Base-by-base conservation (phyloP, 2,797 vertebrate genomes). In the Phoebastria nigripes region DNA sequence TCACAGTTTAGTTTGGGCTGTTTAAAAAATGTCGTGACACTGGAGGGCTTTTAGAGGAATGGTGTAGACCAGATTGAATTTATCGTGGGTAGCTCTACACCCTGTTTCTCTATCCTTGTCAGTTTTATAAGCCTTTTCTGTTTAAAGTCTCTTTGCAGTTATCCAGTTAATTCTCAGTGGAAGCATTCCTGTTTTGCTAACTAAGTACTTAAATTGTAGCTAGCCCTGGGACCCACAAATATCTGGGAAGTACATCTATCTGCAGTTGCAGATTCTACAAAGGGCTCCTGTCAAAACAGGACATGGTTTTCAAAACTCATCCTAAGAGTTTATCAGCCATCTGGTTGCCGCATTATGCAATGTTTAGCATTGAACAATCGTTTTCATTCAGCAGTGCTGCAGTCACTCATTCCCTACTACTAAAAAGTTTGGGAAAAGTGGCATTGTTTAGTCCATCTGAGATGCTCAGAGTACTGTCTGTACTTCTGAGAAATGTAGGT, bases 271-370 rank as follows among this genome's bases (percentile, higher is more conserved):
- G 41, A 61, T 77, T 81, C 70, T 58, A 51, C 37, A 83, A 78
- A 37, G 39, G 39, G 9, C 41, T 88, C 14, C 33, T 93, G 70
- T 93, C 81, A 80, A 63, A 83, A 86, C 86, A 95, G 78, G 84
- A 74, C 81, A 26, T 74, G 58, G 49, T 71, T 95, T 94, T 96
- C 90, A 95, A 81, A 93, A 61, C 71, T 82, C 59, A 63, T 95
- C 52, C 33, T 66, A 47, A 87, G 56, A 73, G 59, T 87, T 94
- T 93, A 55, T 92, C 78, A 44, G 61, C 77, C 71, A 58, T 90
- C 91, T 87, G 55, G 11, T 79, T 91, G 51, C 72, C 7, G 8
- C 12, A 15, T 90, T n/a, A 47, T 90, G 56, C 54, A 73, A 20
- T 73, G 33, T 62, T 94, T 87, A 88, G 22, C 56, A 26, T 3